A percentile compares a stretch with the other conserved stretches of the same genome.
phyloP scores from a whole-genome alignment of 2,113 vertebrate species.

The Otis tarda region DNA sequence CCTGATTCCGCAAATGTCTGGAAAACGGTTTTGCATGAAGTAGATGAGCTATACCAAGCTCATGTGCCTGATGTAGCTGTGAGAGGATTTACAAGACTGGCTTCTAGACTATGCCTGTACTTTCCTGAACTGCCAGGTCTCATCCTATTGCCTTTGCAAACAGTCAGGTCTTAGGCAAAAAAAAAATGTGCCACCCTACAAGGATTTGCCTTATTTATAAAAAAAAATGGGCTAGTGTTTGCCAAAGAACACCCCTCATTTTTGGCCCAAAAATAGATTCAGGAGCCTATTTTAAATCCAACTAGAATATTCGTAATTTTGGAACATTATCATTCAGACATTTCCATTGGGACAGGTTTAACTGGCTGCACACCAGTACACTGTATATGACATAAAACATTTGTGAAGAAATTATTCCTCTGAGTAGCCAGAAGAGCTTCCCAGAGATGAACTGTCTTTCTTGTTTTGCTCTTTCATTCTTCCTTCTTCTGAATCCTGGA shows the following conservation, averaged over 20 bases:
- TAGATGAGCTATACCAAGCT: neutral
- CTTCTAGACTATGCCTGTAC: neutral
- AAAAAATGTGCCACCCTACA: fast-evolving
- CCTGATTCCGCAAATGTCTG: neutral
- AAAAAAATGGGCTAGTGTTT: neutral
- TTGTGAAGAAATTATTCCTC: neutral
- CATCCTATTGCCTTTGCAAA: neutral
- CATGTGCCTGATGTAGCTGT: neutral
- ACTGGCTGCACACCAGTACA: neutral
- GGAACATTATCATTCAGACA: neutral
- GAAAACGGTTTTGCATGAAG: neutral
- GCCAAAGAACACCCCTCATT: neutral
- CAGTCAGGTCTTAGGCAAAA: neutral
- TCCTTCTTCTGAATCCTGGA: neutral
- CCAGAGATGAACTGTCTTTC: neutral
- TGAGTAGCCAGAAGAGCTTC: neutral
- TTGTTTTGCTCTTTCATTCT: neutral
- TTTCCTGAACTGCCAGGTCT: neutral
- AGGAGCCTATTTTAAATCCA: neutral
- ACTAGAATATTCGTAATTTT: neutral
- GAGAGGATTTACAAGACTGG: neutral
- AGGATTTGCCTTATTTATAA: neutral
- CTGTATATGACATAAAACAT: neutral
- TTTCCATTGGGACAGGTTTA: neutral
- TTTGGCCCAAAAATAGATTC: neutral